Conservation (phyloP, 2,888 invertebrate species). For the Nematopogon swammerdamellus region DNA sequence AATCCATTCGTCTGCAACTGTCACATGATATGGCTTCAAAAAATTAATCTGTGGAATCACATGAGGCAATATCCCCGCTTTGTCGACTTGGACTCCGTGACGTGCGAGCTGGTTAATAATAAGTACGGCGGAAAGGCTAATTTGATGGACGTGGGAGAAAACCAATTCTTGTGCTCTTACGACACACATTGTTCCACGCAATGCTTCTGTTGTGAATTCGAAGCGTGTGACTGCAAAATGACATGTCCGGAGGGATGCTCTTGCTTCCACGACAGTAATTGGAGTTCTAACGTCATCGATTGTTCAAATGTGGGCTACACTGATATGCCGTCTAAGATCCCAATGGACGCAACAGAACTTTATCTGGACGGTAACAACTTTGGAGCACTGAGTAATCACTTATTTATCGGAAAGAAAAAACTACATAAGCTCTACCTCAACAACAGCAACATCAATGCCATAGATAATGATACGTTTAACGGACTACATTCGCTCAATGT, state of each 20-base stretch:
- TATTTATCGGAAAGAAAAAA: constrained; percentile 82
- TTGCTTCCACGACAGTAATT: constrained; percentile 81
- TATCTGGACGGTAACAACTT: constrained; percentile 81
- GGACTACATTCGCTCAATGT: constrained; percentile 69
- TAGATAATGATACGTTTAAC: constrained; percentile 77
- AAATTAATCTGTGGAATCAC: constrained; percentile 71
- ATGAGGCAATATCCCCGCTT: constrained; percentile 73
- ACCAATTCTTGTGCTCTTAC: constrained; percentile 78
- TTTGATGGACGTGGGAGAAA: constrained; percentile 64
- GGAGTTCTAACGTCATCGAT: constrained; percentile 80
- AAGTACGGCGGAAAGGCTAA: constrained; percentile 63
- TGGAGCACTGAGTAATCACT: constrained; percentile 70
- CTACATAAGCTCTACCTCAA: constrained; percentile 74
- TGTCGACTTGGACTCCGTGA: constrained; percentile 71
- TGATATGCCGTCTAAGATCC: constrained; percentile 71
- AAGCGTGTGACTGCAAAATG: constrained; percentile 88
- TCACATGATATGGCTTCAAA: constrained; percentile 81
- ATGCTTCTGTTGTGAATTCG: constrained; percentile 86
- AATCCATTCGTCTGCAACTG: constrained; percentile 87
- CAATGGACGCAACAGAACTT: constrained; percentile 86
- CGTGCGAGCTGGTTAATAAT: constrained; percentile 69
- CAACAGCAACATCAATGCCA: constrained; percentile 67
- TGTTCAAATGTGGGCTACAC: constrained; percentile 73
- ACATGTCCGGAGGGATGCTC: constrained; percentile 81
- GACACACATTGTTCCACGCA: constrained; percentile 78